Conservation (phyloP, 2,797 vertebrate species). For the Zenarchopterus dispar region DNA sequence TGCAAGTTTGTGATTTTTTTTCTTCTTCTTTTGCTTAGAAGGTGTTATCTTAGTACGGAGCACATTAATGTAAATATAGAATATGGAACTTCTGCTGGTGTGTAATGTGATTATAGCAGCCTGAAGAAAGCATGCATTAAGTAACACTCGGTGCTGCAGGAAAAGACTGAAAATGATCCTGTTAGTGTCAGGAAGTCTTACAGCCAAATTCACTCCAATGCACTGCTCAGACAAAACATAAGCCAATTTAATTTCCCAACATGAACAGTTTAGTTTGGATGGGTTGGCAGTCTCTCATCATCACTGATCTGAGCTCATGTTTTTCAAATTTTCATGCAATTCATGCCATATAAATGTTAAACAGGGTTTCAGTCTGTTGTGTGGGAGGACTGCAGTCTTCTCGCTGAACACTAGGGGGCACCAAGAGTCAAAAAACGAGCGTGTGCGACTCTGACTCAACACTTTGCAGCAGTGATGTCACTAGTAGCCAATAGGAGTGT, state of each 20-base stretch:
- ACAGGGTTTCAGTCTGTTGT: neutral
- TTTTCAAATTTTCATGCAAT: neutral
- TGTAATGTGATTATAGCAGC: slow-evolving; percentile 22
- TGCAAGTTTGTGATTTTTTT: neutral
- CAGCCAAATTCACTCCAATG: slow-evolving; percentile 54
- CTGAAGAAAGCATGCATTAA: slow-evolving; percentile 40
- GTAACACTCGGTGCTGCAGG: slow-evolving; percentile 18
- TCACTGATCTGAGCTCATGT: slow-evolving; percentile 1
- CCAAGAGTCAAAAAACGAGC: slow-evolving; percentile 43
- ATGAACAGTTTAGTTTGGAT: neutral
- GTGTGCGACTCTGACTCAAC: slow-evolving; percentile 57
- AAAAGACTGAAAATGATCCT: slow-evolving; percentile 40
- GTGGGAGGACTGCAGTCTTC: slow-evolving; percentile 18
- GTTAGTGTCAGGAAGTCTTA: slow-evolving; percentile 40
- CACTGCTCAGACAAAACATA: slow-evolving; percentile 6
- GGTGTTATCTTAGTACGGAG: no score
- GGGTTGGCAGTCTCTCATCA: neutral
- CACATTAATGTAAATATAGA: neutral
- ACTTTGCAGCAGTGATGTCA: slow-evolving; percentile 89
- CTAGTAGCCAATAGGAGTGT: slow-evolving; percentile 86
- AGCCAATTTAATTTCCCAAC: slow-evolving; percentile 39
- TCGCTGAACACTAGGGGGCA: slow-evolving; percentile 71
- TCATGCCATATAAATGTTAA: slow-evolving; percentile 7
- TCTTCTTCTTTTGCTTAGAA: no score
- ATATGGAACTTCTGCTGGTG: neutral